Conservation (phyloP, 2,888 invertebrate genomes). For the Tetramorium bicarinatum region DNA sequence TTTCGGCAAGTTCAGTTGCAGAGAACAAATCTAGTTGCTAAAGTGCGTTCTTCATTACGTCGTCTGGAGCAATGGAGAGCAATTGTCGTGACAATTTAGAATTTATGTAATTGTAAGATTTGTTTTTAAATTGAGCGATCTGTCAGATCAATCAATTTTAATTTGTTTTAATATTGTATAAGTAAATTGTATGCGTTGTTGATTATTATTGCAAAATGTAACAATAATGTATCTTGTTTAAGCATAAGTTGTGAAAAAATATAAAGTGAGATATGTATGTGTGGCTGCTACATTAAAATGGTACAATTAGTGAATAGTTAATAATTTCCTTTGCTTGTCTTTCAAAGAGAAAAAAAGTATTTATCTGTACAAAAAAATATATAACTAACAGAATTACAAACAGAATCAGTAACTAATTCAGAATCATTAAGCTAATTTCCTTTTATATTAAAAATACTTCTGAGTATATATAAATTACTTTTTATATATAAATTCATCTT, state of each 20-base stretch:
- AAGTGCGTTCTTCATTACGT: not conserved
- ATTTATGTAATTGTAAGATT: not conserved
- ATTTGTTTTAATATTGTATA: not conserved
- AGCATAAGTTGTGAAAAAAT: not conserved
- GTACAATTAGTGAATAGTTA: not conserved
- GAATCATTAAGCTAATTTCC: not conserved
- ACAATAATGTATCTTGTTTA: not conserved
- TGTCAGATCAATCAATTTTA: not conserved
- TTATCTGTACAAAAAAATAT: no score
- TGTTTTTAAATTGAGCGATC: not conserved
- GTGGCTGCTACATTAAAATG: not conserved
- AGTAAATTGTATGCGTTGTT: not conserved
- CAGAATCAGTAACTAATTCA: not conserved
- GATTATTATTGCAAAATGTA: not conserved
- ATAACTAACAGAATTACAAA: not conserved
- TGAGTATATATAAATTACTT: not conserved
- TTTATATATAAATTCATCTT: not conserved
- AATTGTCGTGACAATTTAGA: conserved; percentile 5
- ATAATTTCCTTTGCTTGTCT: not conserved
- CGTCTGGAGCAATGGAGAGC: not conserved
- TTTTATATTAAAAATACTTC: not conserved
- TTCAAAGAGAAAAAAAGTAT: not conserved
- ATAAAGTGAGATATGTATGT: not conserved
- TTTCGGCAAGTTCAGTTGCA: not conserved
- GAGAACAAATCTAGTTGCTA: not conserved